Evolutionary conservation across 2,113 vertebrate genomes (phyloP), one percentile per base, ranked within the genome.

Genomic region (Aptenodytes forsteri): DNA sequence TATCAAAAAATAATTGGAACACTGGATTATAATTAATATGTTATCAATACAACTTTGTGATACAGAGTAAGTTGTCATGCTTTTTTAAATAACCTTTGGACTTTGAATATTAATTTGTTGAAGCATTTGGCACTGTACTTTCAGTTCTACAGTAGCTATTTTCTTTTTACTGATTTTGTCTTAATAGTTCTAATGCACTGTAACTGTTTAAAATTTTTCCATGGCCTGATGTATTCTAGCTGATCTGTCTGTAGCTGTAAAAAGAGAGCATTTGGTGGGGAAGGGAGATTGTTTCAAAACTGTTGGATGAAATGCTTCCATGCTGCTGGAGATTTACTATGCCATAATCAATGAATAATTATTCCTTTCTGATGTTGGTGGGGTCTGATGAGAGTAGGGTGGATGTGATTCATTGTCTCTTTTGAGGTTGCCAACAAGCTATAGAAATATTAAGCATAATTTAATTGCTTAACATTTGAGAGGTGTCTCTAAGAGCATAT

Each of bases 301-400:
- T 44, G 7, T 38, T 84, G 52, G 58, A 84, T 93, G 40, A 87
- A 96, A 73, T 78, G 32, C 13, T 59, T 82, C 90, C 47, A 52
- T 26, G 42, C 3, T 95, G 50, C 32, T 84, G 47, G 29, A 67
- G 89, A 89, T 88, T 93, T 90, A 70, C 69, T 90, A 1, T 82
- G 46, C 54, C n/a, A 40, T 94, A 84, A 94, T 92, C 79, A 93
- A 87, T 89, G 71, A 88, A 89, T 91, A 89, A 94, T 93, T 97
- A 65, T 70, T 94, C 64, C n/a, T 96, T 94, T 94, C 46, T 90
- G 69, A 81, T 90, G 11, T 77, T 88, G 75, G 30, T 65, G 85
- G 20, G n/a, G 50, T 82, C 58, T 64, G 56, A 75, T 58, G 72
- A 93, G 71, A 95, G 34, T 26, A 47, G 32, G 8, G 27, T 82